A percentile compares a stretch with the other conserved stretches of the same genome.
Evolutionary conservation across 2,113 vertebrate species (phyloP).

Genomic region (Prunella fulvescens): DNA sequence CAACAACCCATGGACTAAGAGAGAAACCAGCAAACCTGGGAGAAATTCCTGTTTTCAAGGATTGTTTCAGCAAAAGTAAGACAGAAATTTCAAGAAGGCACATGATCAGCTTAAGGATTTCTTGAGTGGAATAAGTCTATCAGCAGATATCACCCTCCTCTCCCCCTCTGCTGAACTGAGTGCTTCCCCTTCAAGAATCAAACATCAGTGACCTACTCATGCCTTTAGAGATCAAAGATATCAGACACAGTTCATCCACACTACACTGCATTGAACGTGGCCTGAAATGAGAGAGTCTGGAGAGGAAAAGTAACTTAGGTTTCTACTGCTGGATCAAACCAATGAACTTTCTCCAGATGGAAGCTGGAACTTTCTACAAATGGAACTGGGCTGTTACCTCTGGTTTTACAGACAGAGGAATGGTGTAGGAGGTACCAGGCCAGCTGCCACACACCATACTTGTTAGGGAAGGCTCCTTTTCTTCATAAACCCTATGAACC

Average conservation of each 20-base stretch:
- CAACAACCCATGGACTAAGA: background rate
- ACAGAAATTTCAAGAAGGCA: background rate
- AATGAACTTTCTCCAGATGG: background rate
- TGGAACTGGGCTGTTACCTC: background rate
- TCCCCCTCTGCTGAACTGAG: background rate
- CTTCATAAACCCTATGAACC: background rate
- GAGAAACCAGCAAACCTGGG: background rate
- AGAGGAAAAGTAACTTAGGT: background rate
- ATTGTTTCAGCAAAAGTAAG: background rate
- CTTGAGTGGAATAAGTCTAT: background rate
- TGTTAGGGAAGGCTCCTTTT: background rate
- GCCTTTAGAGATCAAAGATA: background rate
- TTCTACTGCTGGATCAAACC: background rate
- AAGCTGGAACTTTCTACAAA: background rate
- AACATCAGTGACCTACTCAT: background rate
- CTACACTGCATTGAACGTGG: background rate
- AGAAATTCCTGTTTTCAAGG: background rate
- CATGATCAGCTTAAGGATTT: background rate
- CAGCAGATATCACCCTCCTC: background rate
- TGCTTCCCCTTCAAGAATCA: background rate
- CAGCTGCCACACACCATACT: background rate
- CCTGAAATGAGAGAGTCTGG: background rate
- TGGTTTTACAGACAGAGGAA: background rate
- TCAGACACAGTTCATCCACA: background rate
- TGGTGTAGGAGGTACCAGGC: background rate